These are phyloP conservation scores for Acrobasis suavella DNA, from an alignment of 2,888 invertebrate species.

Conservation along the genomic window DNA sequence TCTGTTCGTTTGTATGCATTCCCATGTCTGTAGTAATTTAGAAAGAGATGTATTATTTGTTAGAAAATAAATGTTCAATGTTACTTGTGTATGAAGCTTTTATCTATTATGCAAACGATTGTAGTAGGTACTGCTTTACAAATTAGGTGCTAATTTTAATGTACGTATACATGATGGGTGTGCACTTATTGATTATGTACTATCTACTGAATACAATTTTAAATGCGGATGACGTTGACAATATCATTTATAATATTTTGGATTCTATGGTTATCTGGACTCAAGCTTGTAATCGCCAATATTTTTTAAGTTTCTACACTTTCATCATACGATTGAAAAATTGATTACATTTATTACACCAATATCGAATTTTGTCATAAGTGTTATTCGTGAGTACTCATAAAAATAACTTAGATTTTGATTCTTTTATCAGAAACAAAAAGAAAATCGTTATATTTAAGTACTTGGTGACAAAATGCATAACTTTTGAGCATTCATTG, in stretches of 20 bases:
- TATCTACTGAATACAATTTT: conserved; percentile 49
- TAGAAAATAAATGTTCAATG: conserved; percentile 66
- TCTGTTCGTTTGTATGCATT: conserved; percentile 37
- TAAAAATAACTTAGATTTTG: no score
- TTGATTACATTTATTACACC: no score
- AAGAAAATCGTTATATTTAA: no score
- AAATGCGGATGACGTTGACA: conserved; percentile 76
- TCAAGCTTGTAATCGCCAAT: not conserved
- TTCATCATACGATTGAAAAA: no score
- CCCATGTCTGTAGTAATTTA: conserved; percentile 51
- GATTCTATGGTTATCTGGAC: conserved; percentile 22
- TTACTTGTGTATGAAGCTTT: conserved; percentile 60
- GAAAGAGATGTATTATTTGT: conserved; percentile 46
- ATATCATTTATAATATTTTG: conserved; percentile 60
- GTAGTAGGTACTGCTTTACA: conserved; percentile 70
- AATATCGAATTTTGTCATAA: no score
- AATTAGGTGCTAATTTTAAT: conserved; percentile 75
- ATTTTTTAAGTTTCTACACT: not conserved
- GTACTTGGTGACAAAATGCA: no score
- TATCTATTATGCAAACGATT: conserved; percentile 51
- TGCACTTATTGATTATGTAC: conserved; percentile 68
- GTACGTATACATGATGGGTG: conserved; percentile 62
- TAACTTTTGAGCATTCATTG: no score
- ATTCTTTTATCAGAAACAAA: no score
- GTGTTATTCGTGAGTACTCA: no score